These are phyloP conservation scores for Eubasilissa splendida DNA, from an alignment of 2,888 invertebrate genomes.

Conservation along the genomic window DNA sequence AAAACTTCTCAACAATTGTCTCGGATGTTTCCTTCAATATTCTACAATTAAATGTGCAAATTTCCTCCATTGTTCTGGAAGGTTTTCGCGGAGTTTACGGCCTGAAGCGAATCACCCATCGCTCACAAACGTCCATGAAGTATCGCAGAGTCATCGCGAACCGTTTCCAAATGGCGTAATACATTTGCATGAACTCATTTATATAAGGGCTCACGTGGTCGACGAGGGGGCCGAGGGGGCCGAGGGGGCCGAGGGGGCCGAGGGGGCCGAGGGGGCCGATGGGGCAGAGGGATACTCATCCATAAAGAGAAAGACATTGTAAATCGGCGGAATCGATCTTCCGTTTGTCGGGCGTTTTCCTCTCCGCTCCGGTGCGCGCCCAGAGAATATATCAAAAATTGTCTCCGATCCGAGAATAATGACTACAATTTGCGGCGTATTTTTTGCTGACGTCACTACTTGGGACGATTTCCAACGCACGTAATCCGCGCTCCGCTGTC, in stretches of 20 bases:
- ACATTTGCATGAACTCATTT: constrained; percentile 43
- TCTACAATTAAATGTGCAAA: too few relatives aligned
- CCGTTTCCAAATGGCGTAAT: constrained; percentile 18
- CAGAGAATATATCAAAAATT: constrained; percentile 56
- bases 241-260: background rate
- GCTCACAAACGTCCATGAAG: constrained; percentile 11
- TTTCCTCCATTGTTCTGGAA: too few relatives aligned
- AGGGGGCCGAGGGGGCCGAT: background rate
- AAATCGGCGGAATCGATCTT: constrained; percentile 54
- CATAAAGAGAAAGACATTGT: constrained; percentile 45
- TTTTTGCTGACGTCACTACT: constrained; percentile 52
- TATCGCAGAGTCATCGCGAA: constrained; percentile 25
- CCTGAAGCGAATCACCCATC: background rate
- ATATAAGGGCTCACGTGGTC: constrained; percentile 22
- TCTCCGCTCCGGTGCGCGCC: constrained; percentile 40
- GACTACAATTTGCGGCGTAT: constrained; percentile 55
- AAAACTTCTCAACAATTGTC: too few relatives aligned
- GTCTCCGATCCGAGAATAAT: constrained; percentile 56
- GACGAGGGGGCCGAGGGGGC: background rate
- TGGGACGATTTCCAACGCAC: constrained; percentile 26
- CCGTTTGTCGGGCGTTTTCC: constrained; percentile 40
- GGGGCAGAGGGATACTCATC: constrained; percentile 17
- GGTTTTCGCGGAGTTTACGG: too few relatives aligned
- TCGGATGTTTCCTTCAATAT: too few relatives aligned
- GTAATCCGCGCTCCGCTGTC: constrained; percentile 8